Evolutionary conservation across 2,888 invertebrate species (phyloP).

Genomic region (Bugula neritina): DNA sequence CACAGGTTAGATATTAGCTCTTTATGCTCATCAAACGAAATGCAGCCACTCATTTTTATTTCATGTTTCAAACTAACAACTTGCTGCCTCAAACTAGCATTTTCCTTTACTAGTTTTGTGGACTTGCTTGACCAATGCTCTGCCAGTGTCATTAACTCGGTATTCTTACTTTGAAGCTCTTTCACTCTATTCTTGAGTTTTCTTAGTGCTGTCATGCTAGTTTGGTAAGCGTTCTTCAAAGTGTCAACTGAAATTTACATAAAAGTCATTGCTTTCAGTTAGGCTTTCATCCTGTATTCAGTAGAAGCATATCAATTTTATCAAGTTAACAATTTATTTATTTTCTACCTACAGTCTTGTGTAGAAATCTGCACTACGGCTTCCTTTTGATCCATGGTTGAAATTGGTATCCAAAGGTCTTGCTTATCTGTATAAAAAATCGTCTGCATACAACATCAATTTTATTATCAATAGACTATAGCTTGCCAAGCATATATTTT

Average conservation of each 20-base stretch:
- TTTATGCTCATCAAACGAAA: constrained; percentile 14
- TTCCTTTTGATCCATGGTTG: too few species aligned
- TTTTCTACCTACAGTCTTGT: background rate
- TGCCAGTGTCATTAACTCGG: background rate
- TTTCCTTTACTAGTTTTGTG: background rate
- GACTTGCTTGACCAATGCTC: background rate
- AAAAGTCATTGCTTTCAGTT: background rate
- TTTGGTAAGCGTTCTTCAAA: constrained; percentile 1
- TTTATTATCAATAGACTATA: too few species aligned
- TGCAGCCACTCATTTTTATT: background rate
- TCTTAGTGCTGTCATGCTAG: background rate
- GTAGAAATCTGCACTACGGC: too few species aligned
- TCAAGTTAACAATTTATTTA: background rate
- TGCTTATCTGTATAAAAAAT: too few species aligned
- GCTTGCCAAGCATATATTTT: too few species aligned
- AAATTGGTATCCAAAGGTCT: too few species aligned
- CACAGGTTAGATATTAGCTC: background rate
- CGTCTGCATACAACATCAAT: too few species aligned
- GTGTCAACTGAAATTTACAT: background rate
- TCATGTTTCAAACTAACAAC: background rate
- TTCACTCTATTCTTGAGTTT: background rate
- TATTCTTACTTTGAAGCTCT: background rate
- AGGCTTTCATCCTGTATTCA: background rate
- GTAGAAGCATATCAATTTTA: background rate
- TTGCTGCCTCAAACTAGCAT: background rate